Evolutionary conservation across 1,140 invertebrate species (phyloP).

Genomic region (Caenorhabditis tropicalis): DNA sequence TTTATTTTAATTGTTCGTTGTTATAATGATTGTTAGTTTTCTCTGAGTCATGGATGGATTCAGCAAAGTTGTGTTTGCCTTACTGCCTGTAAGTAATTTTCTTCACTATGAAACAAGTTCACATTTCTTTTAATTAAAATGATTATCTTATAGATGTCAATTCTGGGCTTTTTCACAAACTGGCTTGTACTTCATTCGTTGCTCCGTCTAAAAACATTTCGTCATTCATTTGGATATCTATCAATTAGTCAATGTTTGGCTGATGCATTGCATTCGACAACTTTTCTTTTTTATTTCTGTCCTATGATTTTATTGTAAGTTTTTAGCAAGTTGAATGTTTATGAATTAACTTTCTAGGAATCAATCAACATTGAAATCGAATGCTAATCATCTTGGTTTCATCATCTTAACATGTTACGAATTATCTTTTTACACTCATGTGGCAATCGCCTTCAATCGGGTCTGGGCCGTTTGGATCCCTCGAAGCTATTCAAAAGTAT

Average conservation of each 20-base stretch:
- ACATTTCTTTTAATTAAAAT: background rate
- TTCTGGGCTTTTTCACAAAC: background rate
- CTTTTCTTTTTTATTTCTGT: background rate
- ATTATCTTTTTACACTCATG: background rate
- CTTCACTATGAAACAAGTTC: background rate
- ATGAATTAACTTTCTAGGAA: background rate
- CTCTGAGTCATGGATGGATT: too few species aligned
- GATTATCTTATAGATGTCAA: background rate
- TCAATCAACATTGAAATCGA: background rate
- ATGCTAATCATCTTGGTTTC: background rate
- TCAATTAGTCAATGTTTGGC: background rate
- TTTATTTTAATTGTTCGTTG: too few species aligned
- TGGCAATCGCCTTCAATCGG: background rate
- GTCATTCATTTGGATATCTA: background rate
- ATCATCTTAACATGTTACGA: background rate
- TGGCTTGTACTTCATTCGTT: background rate
- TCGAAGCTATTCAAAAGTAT: background rate
- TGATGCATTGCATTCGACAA: background rate
- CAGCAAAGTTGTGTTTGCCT: background rate
- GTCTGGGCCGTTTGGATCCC: background rate
- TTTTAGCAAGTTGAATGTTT: background rate
- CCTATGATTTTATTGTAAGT: background rate
- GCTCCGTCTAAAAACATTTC: background rate
- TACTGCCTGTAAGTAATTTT: background rate
- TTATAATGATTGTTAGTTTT: too few species aligned